Evolutionary conservation across 1,140 invertebrate species (phyloP).

Genomic region (Drosophila sturtevanti): DNA sequence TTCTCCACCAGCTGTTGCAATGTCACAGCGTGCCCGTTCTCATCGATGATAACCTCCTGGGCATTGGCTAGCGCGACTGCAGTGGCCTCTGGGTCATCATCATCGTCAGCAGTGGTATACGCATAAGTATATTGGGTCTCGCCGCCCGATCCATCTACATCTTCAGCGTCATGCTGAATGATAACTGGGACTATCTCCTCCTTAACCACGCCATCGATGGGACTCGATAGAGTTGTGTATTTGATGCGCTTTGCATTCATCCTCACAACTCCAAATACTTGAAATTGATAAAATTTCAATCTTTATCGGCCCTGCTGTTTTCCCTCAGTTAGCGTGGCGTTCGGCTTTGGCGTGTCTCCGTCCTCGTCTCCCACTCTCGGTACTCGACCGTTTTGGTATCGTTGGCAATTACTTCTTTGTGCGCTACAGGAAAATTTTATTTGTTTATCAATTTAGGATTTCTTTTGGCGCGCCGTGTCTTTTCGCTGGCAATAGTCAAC

Average conservation of each 20-base stretch:
- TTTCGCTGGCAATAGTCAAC: conserved; percentile 53
- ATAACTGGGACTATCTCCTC: conserved; percentile 73
- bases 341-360: not conserved
- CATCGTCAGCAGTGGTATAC: conserved; percentile 59
- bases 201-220: conserved; percentile 36
- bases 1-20: conserved; percentile 75
- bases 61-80: conserved; percentile 65
- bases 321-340: conserved; percentile 1
- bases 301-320: not conserved
- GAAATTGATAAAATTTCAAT: not conserved
- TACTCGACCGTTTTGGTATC: not conserved
- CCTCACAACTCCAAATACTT: not conserved
- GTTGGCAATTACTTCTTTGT: not conserved
- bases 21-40: conserved; percentile 74
- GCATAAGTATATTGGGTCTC: conserved; percentile 71
- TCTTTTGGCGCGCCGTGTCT: conserved; percentile 34
- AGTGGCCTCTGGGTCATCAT: conserved; percentile 65
- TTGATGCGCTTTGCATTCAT: conserved; percentile 77
- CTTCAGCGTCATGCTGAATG: conserved; percentile 58
- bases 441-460: conserved; percentile 9
- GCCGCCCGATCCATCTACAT: conserved; percentile 33
- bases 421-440: not conserved
- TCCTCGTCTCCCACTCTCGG: not conserved
- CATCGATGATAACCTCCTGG: conserved; percentile 78
- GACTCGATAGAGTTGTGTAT: conserved; percentile 45